These are phyloP conservation scores for Agrochola lota DNA, from an alignment of 2,888 invertebrate genomes.

Conservation along the genomic window DNA sequence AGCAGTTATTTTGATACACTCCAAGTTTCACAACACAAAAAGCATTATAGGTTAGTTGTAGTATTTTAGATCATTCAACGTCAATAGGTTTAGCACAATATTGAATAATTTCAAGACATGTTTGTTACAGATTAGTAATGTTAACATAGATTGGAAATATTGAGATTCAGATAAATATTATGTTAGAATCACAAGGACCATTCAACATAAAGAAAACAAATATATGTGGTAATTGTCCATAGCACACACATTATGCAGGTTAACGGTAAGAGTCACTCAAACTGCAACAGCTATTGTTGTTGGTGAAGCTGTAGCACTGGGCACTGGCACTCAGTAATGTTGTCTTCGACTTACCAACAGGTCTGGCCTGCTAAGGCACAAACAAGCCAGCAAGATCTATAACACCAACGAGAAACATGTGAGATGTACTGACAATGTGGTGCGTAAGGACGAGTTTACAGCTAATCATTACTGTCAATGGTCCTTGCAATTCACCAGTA, in stretches of 20 bases:
- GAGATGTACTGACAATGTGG: conserved; percentile 86
- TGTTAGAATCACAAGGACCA: conserved; percentile 91
- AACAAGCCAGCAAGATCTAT: conserved; percentile 94
- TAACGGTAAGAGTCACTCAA: conserved; percentile 85
- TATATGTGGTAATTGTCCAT: conserved; percentile 81
- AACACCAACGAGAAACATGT: conserved; percentile 91
- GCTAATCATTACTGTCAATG: conserved; percentile 84
- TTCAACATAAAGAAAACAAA: conserved; percentile 87
- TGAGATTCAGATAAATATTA: conserved; percentile 69
- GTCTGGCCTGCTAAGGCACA: conserved; percentile 94
- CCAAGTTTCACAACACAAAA: conserved; percentile 57
- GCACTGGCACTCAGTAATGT: conserved; percentile 84
- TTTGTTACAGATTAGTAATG: conserved; percentile 70
- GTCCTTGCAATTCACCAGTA: conserved; percentile 90
- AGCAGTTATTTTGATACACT: conserved; percentile 60
- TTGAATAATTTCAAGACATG: conserved; percentile 49
- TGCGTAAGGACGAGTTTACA: conserved; percentile 85
- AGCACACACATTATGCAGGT: conserved; percentile 89
- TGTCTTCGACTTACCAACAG: conserved; percentile 92
- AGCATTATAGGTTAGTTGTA: conserved; percentile 66
- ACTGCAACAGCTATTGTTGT: conserved; percentile 86
- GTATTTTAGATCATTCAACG: conserved; percentile 51
- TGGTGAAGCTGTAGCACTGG: conserved; percentile 81
- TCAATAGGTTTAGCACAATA: conserved; percentile 36
- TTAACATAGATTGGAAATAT: conserved; percentile 65